Evolutionary conservation across 2,888 invertebrate genomes (phyloP).

Genomic region (Phyllotreta striolata): DNA sequence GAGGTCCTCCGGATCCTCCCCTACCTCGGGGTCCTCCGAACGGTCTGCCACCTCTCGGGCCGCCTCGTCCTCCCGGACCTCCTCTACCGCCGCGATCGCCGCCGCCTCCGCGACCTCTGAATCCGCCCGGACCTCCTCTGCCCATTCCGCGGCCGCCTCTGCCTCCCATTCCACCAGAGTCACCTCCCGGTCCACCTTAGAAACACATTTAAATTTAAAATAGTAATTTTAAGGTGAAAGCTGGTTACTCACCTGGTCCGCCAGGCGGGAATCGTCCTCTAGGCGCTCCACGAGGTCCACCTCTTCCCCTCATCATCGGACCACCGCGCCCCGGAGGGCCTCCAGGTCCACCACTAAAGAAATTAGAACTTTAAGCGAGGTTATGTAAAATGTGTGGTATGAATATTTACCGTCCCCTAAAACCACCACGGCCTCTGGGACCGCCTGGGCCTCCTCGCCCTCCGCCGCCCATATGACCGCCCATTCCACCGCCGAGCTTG

Average conservation of each 20-base stretch:
- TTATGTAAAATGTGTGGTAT: background rate
- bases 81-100: constrained; percentile 38
- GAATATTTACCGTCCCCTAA: constrained; percentile 45
- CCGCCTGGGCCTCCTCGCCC: constrained; percentile 36
- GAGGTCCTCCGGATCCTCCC: constrained; percentile 44
- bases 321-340: constrained; percentile 49
- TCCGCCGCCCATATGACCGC: constrained; percentile 37
- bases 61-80: constrained; percentile 27
- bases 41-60: constrained; percentile 34
- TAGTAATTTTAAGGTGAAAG: background rate
- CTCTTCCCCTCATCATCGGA: constrained; percentile 49
- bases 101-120: constrained; percentile 39
- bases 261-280: constrained; percentile 47
- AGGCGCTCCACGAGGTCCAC: constrained; percentile 46
- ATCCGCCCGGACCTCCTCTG: constrained; percentile 45
- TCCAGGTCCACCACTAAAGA: constrained; percentile 48
- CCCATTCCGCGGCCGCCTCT: constrained; percentile 46
- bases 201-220: constrained; percentile 8
- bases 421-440: constrained; percentile 32
- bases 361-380: constrained; percentile 23
- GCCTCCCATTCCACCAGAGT: constrained; percentile 27
- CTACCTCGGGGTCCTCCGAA: constrained; percentile 29
- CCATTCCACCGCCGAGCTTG: constrained; percentile 33
- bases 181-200: constrained; percentile 40
- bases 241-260: constrained; percentile 36